These are phyloP conservation scores for Muscidifurax raptorellus DNA, from an alignment of 1,140 invertebrate genomes.

Conservation along the genomic window DNA sequence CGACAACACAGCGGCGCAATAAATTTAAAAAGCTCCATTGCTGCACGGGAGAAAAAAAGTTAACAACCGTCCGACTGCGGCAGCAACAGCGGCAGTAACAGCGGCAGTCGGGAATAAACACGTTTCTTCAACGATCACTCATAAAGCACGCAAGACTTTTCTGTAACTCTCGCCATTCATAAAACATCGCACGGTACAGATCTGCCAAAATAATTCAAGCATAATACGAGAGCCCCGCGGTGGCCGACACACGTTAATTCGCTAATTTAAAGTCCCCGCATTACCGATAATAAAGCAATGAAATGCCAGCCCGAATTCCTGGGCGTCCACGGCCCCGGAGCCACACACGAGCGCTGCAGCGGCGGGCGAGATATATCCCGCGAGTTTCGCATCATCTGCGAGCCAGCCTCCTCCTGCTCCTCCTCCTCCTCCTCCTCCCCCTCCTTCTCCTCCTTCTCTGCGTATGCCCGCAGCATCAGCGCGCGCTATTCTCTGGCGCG, in stretches of 20 bases:
- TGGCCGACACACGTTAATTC: conserved; percentile 35
- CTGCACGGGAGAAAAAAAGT: too few relatives aligned
- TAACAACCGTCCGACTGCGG: too few relatives aligned
- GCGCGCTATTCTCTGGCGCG: conserved; percentile 20
- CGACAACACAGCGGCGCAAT: too few relatives aligned
- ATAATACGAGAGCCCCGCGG: background rate
- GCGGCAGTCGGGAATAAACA: too few relatives aligned
- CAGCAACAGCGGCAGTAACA: too few relatives aligned
- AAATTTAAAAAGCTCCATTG: too few relatives aligned
- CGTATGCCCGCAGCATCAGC: background rate
- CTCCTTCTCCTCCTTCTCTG: conserved; percentile 10
- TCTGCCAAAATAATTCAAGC: too few relatives aligned
- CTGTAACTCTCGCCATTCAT: background rate
- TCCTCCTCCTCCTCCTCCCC: background rate
- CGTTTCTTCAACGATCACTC: background rate
- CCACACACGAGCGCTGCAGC: background rate
- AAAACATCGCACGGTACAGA: background rate
- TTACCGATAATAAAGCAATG: conserved; percentile 53
- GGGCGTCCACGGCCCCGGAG: background rate
- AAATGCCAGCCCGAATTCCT: conserved; percentile 47
- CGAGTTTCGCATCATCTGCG: conserved; percentile 23
- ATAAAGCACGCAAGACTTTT: conserved; percentile 18
- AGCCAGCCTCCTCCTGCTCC: background rate
- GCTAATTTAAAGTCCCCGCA: conserved; percentile 48
- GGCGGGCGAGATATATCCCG: conserved; percentile 9